These are phyloP conservation scores for Corapipo altera DNA, from an alignment of 2,113 vertebrate species.

Conservation along the genomic window DNA sequence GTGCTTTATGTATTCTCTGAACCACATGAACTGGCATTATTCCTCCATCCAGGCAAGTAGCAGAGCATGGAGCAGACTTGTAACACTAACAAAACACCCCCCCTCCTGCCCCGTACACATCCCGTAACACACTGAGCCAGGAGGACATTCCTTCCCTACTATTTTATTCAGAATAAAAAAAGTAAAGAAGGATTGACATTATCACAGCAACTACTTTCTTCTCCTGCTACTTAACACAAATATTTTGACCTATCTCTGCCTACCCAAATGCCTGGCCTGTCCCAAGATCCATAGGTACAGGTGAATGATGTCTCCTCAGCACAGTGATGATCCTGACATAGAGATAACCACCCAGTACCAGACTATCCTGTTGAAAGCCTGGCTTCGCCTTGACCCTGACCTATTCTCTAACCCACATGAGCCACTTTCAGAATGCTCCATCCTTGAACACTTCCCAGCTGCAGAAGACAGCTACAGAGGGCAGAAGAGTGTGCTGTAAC, in stretches of 20 bases:
- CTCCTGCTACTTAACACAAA: not conserved
- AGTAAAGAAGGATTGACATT: not conserved
- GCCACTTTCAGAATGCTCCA: not conserved
- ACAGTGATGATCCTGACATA: not conserved
- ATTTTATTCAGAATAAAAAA: not conserved
- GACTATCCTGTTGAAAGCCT: not conserved
- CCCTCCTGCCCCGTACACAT: too few relatives aligned
- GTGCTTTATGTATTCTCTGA: not conserved
- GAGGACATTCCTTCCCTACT: not conserved
- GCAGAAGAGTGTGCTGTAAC: not conserved
- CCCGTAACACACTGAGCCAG: not conserved
- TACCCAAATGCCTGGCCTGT: not conserved
- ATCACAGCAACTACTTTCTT: not conserved
- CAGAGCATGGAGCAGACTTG: not conserved
- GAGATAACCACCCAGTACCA: not conserved
- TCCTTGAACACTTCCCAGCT: not conserved
- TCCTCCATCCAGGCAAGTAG: not conserved
- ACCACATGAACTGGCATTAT: not conserved
- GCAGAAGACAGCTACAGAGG: not conserved
- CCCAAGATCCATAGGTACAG: too few relatives aligned
- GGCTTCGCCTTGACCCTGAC: not conserved
- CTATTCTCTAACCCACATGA: not conserved
- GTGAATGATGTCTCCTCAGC: not conserved
- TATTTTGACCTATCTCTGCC: not conserved
- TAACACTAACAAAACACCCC: not conserved